These are phyloP conservation scores for Phocoena sinus DNA, from an alignment of 2,113 vertebrate genomes.

Conservation along the genomic window DNA sequence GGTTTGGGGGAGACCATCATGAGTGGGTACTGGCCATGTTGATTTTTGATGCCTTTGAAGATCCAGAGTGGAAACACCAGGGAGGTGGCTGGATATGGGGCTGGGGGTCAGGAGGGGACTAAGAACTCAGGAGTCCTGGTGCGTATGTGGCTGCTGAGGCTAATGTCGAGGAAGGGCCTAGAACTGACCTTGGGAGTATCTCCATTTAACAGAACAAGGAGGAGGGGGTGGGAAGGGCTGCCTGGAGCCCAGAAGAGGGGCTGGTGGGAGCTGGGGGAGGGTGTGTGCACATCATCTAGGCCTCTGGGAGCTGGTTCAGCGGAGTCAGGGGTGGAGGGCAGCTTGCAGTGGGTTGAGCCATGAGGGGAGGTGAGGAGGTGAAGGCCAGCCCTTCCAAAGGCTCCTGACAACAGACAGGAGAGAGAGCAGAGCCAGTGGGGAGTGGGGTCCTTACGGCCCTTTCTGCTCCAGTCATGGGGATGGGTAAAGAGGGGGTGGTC, in stretches of 20 bases:
- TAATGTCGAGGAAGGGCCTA: not conserved
- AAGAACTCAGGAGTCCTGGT: not conserved
- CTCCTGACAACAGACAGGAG: not conserved
- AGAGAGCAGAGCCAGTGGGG: not conserved
- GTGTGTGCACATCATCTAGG: accelerated
- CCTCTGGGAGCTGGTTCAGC: not conserved
- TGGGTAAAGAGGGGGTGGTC: not conserved
- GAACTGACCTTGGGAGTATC: not conserved
- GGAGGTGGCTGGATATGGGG: too few relatives aligned
- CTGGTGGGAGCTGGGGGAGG: accelerated
- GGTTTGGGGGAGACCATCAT: accelerated
- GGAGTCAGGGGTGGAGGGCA: not conserved
- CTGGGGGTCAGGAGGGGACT: accelerated
- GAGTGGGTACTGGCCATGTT: not conserved
- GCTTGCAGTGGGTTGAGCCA: not conserved
- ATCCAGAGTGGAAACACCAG: not conserved
- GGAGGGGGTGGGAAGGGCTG: too few relatives aligned
- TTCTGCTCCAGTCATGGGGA: not conserved
- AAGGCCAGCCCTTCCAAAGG: not conserved
- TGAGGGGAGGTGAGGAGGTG: not conserved
- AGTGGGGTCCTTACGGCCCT: not conserved
- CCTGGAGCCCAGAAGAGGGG: accelerated
- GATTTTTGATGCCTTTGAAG: not conserved
- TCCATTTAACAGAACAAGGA: accelerated
- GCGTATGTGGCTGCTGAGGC: accelerated